Evolutionary conservation across 2,888 invertebrate species (phyloP).

Genomic region (Heliconius ismenius): DNA sequence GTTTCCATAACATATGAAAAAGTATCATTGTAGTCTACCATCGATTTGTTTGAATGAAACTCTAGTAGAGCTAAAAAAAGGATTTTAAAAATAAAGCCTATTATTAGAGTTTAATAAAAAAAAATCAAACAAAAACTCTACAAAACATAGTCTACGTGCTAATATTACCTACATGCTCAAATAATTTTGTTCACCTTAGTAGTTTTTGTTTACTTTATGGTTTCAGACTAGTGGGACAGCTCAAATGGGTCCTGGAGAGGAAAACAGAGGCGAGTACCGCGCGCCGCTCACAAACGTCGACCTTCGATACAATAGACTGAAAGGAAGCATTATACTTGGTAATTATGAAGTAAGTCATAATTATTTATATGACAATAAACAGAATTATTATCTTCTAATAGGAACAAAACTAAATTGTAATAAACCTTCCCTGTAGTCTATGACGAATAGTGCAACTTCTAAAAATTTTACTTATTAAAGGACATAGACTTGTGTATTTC

Average conservation of each 20-base stretch:
- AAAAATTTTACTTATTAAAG: too few species aligned
- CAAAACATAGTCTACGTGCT: not conserved
- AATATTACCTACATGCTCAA: not conserved
- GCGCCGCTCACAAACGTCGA: slow-evolving; percentile 87
- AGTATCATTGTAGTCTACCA: too few species aligned
- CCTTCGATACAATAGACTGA: slow-evolving; percentile 88
- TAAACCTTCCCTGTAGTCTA: too few species aligned
- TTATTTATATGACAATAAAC: not conserved
- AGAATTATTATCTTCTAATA: not conserved
- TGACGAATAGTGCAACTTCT: too few species aligned
- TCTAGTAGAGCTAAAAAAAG: too few species aligned
- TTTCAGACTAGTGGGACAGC: slow-evolving; percentile 57
- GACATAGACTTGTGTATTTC: too few species aligned
- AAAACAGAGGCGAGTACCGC: slow-evolving; percentile 66
- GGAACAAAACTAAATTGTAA: too few species aligned
- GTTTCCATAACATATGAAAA: not conserved
- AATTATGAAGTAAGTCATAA: slow-evolving; percentile 88
- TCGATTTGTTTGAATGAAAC: too few species aligned
- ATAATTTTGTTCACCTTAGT: slow-evolving; percentile 6
- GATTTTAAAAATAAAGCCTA: too few species aligned
- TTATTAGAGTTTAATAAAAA: too few species aligned
- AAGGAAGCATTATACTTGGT: slow-evolving; percentile 91
- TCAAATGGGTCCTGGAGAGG: slow-evolving; percentile 69
- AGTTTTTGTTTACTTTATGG: not conserved
- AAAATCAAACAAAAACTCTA: too few species aligned